Percentiles rank a stretch among this genome's conserved stretches.
Conservation (phyloP, 2,797 vertebrate genomes). For the Bucorvus abyssinicus region DNA sequence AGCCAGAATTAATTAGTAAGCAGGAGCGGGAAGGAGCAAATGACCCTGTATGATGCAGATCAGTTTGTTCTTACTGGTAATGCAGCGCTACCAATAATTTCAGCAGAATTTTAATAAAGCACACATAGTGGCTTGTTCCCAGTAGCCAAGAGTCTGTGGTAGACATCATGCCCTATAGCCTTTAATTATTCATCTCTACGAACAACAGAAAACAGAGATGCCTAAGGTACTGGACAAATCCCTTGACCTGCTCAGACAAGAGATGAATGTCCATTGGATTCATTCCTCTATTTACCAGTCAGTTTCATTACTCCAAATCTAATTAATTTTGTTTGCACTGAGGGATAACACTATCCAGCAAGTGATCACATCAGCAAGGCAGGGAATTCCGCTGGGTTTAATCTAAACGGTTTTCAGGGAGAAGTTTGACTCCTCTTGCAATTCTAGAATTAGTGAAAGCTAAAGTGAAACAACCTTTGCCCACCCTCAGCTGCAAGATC, state of each 20-base stretch:
- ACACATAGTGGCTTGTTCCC: slow-evolving; percentile 8
- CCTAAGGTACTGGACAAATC: slow-evolving; percentile 48
- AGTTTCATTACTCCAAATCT: slow-evolving; percentile 33
- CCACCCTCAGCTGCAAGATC: neutral
- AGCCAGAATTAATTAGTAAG: slow-evolving; percentile 72
- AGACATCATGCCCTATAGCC: slow-evolving; percentile 27
- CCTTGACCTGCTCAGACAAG: slow-evolving; percentile 48
- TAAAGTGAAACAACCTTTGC: neutral
- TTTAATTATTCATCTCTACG: slow-evolving; percentile 62
- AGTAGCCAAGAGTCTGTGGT: slow-evolving; percentile 37
- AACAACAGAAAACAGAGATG: slow-evolving; percentile 33
- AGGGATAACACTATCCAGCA: neutral
- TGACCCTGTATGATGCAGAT: slow-evolving; percentile 62
- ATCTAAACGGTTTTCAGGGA: neutral
- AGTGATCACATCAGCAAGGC: neutral
- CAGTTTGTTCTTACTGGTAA: slow-evolving; percentile 49
- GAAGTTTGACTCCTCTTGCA: neutral
- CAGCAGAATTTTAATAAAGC: slow-evolving; percentile 71
- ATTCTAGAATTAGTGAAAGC: neutral
- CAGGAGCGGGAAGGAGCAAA: slow-evolving; percentile 49
- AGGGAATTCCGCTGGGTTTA: neutral
- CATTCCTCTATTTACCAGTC: neutral
- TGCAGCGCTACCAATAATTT: slow-evolving; percentile 50
- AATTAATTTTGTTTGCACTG: slow-evolving; percentile 27
- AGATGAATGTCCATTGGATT: slow-evolving; percentile 42